These are phyloP conservation scores for Schizaphis graminum DNA, from an alignment of 2,888 invertebrate genomes.

Conservation along the genomic window DNA sequence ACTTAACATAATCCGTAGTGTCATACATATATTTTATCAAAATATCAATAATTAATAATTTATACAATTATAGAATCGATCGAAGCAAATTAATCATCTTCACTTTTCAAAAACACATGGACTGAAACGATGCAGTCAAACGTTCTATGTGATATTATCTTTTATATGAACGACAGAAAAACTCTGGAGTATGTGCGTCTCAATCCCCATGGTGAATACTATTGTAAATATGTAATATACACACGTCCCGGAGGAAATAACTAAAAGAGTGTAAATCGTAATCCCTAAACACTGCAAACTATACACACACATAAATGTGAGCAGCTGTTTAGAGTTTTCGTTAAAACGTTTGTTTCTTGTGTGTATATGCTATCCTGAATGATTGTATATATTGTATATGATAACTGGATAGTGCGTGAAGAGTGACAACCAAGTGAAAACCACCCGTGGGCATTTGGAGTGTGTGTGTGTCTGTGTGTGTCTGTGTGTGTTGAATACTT, in stretches of 20 bases:
- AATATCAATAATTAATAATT: background rate
- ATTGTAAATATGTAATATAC: background rate
- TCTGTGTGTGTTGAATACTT: background rate
- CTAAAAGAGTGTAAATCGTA: constrained; percentile 26
- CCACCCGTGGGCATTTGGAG: background rate
- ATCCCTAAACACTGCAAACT: background rate
- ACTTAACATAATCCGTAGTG: background rate
- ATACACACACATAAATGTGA: background rate
- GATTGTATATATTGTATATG: background rate
- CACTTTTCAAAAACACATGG: background rate
- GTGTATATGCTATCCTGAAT: background rate
- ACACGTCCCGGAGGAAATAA: background rate
- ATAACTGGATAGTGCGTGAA: background rate
- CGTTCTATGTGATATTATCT: background rate
- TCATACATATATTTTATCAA: background rate
- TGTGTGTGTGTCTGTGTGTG: background rate
- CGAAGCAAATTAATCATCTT: background rate
- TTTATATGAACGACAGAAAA: background rate
- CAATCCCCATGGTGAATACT: background rate
- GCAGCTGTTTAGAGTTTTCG: constrained; percentile 25
- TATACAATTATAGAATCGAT: background rate
- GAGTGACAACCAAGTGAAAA: constrained; percentile 20
- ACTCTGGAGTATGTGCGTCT: background rate
- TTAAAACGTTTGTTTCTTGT: background rate
- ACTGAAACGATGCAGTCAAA: background rate